Conservation (phyloP, 1,140 invertebrate genomes). For the Zaprionus camerounensis region DNA sequence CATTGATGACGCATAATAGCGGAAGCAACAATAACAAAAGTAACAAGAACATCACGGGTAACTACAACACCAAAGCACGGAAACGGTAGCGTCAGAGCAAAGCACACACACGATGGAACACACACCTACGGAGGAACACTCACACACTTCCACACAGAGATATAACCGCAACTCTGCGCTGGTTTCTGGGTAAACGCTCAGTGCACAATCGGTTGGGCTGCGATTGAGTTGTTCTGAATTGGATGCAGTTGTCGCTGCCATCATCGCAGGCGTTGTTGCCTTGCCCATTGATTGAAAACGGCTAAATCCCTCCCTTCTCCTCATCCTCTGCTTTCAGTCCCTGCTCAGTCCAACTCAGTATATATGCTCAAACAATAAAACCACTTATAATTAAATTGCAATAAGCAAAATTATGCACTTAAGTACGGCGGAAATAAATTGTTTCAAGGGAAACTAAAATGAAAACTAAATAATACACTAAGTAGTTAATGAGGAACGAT, state of each 20-base stretch:
- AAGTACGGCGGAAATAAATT: neutral
- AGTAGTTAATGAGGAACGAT: neutral
- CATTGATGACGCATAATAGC: slow-evolving; percentile 46
- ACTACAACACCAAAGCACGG: slow-evolving; percentile 11
- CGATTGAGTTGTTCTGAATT: slow-evolving; percentile 33
- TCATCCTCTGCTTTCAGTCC: neutral
- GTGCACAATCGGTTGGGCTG: slow-evolving; percentile 26
- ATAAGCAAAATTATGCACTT: neutral
- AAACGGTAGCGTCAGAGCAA: slow-evolving; percentile 15
- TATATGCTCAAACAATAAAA: slow-evolving; percentile 10
- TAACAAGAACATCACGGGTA: slow-evolving; percentile 22
- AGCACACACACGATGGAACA: slow-evolving; percentile 8
- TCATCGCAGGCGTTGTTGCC: neutral
- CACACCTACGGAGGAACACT: slow-evolving; percentile 3
- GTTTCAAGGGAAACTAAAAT: no score
- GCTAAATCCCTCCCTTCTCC: neutral
- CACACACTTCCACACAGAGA: slow-evolving; percentile 1
- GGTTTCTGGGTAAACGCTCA: slow-evolving; percentile 31
- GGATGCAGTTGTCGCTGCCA: slow-evolving; percentile 11
- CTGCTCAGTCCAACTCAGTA: neutral
- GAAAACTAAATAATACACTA: no score
- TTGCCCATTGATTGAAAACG: slow-evolving; percentile 37
- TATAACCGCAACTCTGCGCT: slow-evolving; percentile 32
- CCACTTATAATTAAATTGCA: slow-evolving; percentile 11
- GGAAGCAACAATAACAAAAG: slow-evolving; percentile 32